Base-by-base conservation (phyloP, 2,888 invertebrate genomes). In the Mythimna vitellina region DNA sequence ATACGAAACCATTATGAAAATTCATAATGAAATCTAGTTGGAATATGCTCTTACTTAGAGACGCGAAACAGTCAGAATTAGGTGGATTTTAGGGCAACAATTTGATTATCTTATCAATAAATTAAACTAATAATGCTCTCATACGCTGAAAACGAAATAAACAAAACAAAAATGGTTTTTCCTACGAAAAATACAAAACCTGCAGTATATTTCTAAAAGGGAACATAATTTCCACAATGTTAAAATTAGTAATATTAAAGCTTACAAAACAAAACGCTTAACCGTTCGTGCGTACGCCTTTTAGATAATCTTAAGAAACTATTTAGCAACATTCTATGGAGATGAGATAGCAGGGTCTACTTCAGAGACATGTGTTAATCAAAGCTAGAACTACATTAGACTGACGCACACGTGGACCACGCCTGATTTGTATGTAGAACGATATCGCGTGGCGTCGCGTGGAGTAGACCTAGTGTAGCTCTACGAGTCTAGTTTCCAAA, bases 211-310 rank as follows among this genome's bases (percentile, higher is more conserved):
- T 29, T 29, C 29, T 3, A 29, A 29, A 29, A 29, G 2, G 29
- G 29, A 29, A 29, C 29, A 3, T 29, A 29, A 29, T 29, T 29
- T 29, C 71, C 70, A 67, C 82, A 79, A 65, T 35, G 32, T 17
- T 29, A 65, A 63, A 62, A 72, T 81, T 62, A 58, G 71, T 79
- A 78, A 65, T 67, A 42, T 35, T 46, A 51, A 46, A 70, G 38
- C 71, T 78, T 77, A 60, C 79, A 69, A 68, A 82, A 78, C 54
- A 29, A 70, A 77, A 71, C 46, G 66, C 17, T 20, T 32, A 56
- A 66, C 65, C 70, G 65, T 62, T 82, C 73, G 73, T 82, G 82
- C 81, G 65, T 70, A 57, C 57, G 77, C 64, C 49, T 49, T 67
- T 51, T 51, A 29, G 73, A 73, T 82, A 68, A 78, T 71, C 71